phyloP scores from a whole-genome alignment of 2,797 vertebrate genomes.

The Chloroceryle inda region DNA sequence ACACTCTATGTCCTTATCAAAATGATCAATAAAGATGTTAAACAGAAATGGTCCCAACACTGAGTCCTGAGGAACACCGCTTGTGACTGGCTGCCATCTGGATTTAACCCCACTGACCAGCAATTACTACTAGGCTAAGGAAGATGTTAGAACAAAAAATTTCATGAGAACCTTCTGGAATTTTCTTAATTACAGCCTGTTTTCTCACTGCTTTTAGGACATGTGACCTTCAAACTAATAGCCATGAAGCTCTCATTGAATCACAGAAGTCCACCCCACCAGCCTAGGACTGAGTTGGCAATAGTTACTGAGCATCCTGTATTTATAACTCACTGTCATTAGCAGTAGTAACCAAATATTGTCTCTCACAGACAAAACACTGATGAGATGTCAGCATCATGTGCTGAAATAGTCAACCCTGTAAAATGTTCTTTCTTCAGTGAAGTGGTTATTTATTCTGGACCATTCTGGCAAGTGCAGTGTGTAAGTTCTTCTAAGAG shows the following conservation, averaged over 20 bases:
- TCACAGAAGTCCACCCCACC: not conserved
- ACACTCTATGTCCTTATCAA: no score
- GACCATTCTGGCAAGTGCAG: not conserved
- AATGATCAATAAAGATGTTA: no score
- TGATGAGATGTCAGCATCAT: not conserved
- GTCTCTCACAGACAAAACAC: not conserved
- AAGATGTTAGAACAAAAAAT: not conserved
- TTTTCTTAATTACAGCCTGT: not conserved
- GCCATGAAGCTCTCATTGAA: not conserved
- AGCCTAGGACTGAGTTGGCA: rapidly evolving
- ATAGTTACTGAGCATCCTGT: not conserved
- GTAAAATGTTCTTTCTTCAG: not conserved
- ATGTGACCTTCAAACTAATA: not conserved
- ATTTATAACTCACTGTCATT: not conserved
- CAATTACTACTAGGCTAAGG: not conserved
- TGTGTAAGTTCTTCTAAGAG: not conserved
- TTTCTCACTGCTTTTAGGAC: not conserved
- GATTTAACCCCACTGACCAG: not conserved
- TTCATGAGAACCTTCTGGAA: not conserved
- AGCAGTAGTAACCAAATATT: not conserved
- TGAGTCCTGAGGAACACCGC: no score
- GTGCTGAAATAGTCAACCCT: not conserved
- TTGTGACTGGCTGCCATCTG: no score
- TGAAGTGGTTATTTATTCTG: not conserved
- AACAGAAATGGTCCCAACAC: no score